phyloP scores from a whole-genome alignment of 2,888 invertebrate genomes.

The Melanophora roralis region DNA sequence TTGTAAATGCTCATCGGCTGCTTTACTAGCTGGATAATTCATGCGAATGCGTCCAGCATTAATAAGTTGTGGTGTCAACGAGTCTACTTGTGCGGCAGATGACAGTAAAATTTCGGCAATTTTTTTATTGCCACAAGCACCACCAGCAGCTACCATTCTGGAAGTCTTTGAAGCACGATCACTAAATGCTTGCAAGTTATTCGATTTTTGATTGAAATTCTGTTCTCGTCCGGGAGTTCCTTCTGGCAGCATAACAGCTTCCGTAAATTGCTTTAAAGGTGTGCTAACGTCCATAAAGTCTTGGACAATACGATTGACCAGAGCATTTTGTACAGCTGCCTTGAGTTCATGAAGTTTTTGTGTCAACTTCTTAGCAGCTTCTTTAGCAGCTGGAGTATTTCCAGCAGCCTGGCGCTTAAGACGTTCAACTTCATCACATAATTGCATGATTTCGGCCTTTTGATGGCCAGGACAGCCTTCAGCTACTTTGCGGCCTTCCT shows the following conservation, averaged over 20 bases:
- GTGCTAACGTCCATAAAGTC: constrained; percentile 98
- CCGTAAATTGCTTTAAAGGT: constrained; percentile 95
- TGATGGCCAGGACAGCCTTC: constrained; percentile 96
- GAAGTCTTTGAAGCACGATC: constrained; percentile 92
- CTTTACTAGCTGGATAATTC: constrained; percentile 94
- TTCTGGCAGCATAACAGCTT: constrained; percentile 90
- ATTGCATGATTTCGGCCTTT: constrained; percentile 91
- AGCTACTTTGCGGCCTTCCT: constrained; percentile 96
- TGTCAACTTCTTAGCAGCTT: constrained; percentile 88
- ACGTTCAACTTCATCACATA: constrained; percentile 95
- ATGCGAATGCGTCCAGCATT: constrained; percentile 97
- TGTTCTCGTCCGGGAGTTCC: constrained; percentile 91
- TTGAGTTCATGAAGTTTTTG: constrained; percentile 94
- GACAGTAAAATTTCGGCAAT: constrained; percentile 92
- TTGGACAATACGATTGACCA: constrained; percentile 96
- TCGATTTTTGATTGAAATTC: constrained; percentile 92
- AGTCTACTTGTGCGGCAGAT: constrained; percentile 93
- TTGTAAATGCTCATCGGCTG: constrained; percentile 98
- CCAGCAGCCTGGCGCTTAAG: constrained; percentile 93
- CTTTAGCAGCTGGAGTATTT: constrained; percentile 86
- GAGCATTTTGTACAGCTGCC: constrained; percentile 92
- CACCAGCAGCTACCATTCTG: constrained; percentile 94
- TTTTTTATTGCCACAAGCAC: constrained; percentile 94
- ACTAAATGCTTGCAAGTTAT: constrained; percentile 89
- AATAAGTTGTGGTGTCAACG: constrained; percentile 95